Evolutionary conservation across 1,140 invertebrate genomes (phyloP), one percentile per base, ranked within the genome.

Genomic region (Parasteatoda tepidariorum): DNA sequence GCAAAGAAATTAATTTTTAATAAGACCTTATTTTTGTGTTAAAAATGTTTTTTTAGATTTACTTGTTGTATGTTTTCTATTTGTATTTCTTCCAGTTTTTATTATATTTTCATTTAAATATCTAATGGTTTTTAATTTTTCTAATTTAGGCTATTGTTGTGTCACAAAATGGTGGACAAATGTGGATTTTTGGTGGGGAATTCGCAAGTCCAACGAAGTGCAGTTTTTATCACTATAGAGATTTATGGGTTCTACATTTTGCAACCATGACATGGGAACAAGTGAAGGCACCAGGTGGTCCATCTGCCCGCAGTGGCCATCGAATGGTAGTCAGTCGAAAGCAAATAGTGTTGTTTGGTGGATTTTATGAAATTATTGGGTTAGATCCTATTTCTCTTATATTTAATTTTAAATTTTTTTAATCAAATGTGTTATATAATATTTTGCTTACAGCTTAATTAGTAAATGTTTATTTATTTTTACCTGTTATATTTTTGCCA

Each of bases 201-300:
- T 98, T 95, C 90, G 93, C 95, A 0, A 97, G 94, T 89, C 94
- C 94, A 2, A 93, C 94, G 0, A 95, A 97, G 87, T 93, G 94
- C 34, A 96, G 98, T 88, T 98, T 97, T 89, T 94, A 97, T 89
- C 97, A 98, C 88, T 98, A 97, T 87, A 94, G 93, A 89, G 96
- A 98, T 88, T 90, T 98, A 0, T 98, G 96, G 96, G 92, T 95
- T 24, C 96, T 93, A 88, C 93, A 94, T 87, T 88, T 94, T 6
- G 91, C 92, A 62, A 92, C 93, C 0, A 95, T 94, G 86, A 93
- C 93, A 88, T 98, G 97, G 97, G 93, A 97, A 86, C 96, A 97
- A 91, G 92, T 89, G 66, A 92, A 92, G 85, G 89, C 92, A 71
- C 88, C 92, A 28, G 92, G 94, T 84, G 95, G 93, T 1, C 96